A percentile compares a stretch with the other conserved stretches of the same genome.
Conservation (phyloP, 2,113 vertebrate genomes). For the Orcinus orca region DNA sequence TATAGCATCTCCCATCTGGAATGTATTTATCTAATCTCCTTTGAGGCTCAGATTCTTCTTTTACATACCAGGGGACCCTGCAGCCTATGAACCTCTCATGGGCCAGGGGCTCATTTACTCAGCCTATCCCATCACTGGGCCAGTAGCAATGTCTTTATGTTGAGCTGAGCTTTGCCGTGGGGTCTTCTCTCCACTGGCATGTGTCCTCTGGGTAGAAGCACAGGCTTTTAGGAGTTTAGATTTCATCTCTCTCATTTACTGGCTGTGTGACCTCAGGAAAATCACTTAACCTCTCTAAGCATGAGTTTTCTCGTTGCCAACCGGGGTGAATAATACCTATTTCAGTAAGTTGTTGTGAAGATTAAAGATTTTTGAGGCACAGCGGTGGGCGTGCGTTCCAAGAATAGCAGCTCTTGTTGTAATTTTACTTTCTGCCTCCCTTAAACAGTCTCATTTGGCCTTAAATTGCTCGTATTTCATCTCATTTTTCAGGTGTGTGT, state of each 20-base stretch:
- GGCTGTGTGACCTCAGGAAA: slow-evolving; percentile 59
- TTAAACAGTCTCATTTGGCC: slow-evolving; percentile 53
- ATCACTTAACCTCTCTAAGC: slow-evolving; percentile 49
- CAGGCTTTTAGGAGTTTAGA: background rate
- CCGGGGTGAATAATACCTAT: background rate
- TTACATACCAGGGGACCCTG: background rate
- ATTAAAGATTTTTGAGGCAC: slow-evolving; percentile 35
- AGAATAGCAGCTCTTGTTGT: slow-evolving; percentile 48
- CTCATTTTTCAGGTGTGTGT: slow-evolving; percentile 43
- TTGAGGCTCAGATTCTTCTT: background rate
- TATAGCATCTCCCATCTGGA: background rate
- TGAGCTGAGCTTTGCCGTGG: background rate
- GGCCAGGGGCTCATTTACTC: background rate
- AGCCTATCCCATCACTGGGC: background rate
- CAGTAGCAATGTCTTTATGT: background rate
- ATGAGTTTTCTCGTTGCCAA: background rate
- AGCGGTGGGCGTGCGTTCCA: background rate
- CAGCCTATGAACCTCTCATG: background rate
- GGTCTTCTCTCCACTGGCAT: background rate
- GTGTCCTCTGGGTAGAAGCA: background rate
- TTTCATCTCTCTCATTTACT: slow-evolving; percentile 23
- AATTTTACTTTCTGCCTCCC: slow-evolving; percentile 45
- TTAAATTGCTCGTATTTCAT: slow-evolving; percentile 46
- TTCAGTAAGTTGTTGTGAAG: slow-evolving; percentile 50
- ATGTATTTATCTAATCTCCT: background rate